Conservation (phyloP, 2,888 invertebrate genomes). For the Schizaphis graminum region DNA sequence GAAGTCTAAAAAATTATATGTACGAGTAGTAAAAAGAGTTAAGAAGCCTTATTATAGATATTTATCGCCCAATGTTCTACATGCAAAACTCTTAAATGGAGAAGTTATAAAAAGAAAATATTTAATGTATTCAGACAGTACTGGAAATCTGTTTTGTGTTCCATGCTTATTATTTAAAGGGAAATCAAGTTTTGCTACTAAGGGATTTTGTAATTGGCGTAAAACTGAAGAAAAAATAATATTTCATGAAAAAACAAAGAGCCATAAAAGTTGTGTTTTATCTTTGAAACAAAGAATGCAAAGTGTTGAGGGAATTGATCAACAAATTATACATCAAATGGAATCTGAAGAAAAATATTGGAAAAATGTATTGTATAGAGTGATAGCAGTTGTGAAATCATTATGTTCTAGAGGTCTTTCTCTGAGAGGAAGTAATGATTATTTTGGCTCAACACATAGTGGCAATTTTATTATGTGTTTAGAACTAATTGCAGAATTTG, state of each 20-base stretch:
- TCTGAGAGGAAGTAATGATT: conserved; percentile 69
- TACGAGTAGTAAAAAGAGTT: neutral
- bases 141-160: conserved; percentile 9
- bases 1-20: conserved; percentile 34
- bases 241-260: conserved; percentile 29
- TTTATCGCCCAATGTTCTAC: neutral
- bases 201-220: conserved; percentile 30
- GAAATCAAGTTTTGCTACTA: conserved; percentile 24
- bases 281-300: neutral
- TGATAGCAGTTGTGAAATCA: conserved; percentile 68
- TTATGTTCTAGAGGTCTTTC: conserved; percentile 68
- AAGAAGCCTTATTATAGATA: neutral
- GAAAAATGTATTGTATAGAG: conserved; percentile 68
- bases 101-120: conserved; percentile 29
- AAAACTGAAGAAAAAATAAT: conserved; percentile 22
- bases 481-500: conserved; percentile 69
- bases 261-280: conserved; percentile 37
- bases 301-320: too few species aligned
- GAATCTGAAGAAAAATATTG: conserved; percentile 63
- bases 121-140: conserved; percentile 7
- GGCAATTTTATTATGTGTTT: conserved; percentile 69
- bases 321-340: too few species aligned
- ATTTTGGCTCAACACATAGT: conserved; percentile 68
- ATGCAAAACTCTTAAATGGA: neutral
- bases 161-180: conserved; percentile 22